Evolutionary conservation across 2,113 vertebrate species (phyloP).

Genomic region (Tragulus kanchil): DNA sequence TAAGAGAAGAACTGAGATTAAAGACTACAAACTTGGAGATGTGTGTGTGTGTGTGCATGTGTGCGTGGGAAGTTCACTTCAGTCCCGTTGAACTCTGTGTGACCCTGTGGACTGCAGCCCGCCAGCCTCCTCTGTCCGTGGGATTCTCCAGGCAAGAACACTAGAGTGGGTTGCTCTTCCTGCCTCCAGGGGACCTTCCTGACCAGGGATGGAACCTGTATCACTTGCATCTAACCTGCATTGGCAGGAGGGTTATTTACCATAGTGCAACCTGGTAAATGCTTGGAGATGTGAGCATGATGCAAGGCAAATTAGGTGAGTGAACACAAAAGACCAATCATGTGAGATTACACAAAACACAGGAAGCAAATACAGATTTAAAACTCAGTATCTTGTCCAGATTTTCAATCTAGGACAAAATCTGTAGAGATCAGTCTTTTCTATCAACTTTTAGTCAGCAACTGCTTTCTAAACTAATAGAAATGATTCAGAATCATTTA

Average conservation of each 20-base stretch:
- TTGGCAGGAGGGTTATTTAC: too few relatives aligned
- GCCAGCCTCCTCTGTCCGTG: too few relatives aligned
- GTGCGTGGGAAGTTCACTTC: too few relatives aligned
- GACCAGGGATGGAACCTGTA: too few relatives aligned
- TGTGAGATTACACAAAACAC: background rate
- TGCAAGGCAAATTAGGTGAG: background rate
- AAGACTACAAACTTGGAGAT: background rate
- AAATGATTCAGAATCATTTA: background rate
- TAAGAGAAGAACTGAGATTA: background rate
- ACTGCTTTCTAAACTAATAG: background rate
- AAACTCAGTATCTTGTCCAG: background rate
- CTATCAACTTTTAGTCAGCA: background rate
- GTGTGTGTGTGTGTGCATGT: too few relatives aligned
- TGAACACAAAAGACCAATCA: background rate
- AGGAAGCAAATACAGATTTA: background rate
- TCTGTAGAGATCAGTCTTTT: background rate
- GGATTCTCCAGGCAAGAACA: too few relatives aligned
- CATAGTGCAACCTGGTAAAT: too few relatives aligned
- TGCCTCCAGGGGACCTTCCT: too few relatives aligned
- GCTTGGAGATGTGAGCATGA: background rate
- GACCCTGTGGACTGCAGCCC: too few relatives aligned
- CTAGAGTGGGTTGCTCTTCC: too few relatives aligned
- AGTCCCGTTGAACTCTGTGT: too few relatives aligned
- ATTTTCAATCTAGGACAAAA: background rate
- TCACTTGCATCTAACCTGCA: too few relatives aligned